A percentile compares a stretch with the other conserved stretches of the same genome.
Conservation (phyloP, 2,888 invertebrate species). For the Papilio gigon region DNA sequence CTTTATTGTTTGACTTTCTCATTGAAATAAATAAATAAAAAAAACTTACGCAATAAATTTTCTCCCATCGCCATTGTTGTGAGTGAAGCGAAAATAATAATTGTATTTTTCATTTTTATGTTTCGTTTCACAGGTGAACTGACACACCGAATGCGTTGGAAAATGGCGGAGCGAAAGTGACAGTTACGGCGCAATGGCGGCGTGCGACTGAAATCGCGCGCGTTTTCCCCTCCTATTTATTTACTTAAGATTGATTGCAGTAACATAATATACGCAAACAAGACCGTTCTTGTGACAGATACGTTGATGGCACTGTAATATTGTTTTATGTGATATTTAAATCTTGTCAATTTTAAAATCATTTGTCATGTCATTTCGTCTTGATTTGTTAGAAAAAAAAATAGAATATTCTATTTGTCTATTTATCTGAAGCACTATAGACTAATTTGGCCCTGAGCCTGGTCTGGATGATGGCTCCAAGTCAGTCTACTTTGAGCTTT, state of each 20-base stretch:
- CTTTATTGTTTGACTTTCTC: background rate
- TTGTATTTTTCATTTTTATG: conserved; percentile 48
- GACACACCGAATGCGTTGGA: conserved; percentile 23
- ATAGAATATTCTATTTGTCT: too few species aligned
- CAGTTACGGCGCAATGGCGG: conserved; percentile 44
- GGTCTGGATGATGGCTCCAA: too few species aligned
- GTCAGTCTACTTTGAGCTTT: too few species aligned
- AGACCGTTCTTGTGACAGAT: conserved; percentile 43
- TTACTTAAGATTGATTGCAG: conserved; percentile 49
- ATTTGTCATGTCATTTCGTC: too few species aligned
- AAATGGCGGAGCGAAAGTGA: conserved; percentile 41
- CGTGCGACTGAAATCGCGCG: conserved; percentile 51
- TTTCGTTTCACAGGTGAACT: conserved; percentile 38
- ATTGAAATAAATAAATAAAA: conserved; percentile 39
- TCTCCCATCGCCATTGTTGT: conserved; percentile 51
- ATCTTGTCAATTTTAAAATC: background rate
- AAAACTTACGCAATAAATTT: conserved; percentile 56
- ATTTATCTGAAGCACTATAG: too few species aligned
- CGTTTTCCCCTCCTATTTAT: conserved; percentile 50
- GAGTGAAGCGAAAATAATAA: conserved; percentile 47
- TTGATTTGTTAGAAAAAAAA: too few species aligned
- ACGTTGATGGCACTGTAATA: conserved; percentile 42
- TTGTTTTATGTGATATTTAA: conserved; percentile 17
- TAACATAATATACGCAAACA: conserved; percentile 46
- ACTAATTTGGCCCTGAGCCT: too few species aligned